These are phyloP conservation scores for Campylorhamphus procurvoides DNA, from an alignment of 2,113 vertebrate genomes.

Conservation along the genomic window DNA sequence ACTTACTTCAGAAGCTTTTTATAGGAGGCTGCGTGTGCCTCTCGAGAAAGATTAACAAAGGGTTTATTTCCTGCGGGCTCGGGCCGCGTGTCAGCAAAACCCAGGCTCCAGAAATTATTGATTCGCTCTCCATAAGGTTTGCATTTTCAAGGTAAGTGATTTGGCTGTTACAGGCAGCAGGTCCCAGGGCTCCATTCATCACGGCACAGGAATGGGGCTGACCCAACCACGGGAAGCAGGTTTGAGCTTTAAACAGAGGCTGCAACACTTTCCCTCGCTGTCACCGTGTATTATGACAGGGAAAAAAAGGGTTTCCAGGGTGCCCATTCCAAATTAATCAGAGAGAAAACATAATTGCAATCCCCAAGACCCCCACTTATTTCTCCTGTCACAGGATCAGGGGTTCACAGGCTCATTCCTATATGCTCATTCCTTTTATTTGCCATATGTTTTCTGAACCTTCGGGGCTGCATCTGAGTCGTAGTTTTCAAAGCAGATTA, in stretches of 20 bases:
- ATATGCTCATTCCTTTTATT: rapidly evolving
- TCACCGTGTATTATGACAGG: rapidly evolving
- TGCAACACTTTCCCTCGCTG: not conserved
- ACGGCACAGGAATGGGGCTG: not conserved
- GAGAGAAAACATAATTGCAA: rapidly evolving
- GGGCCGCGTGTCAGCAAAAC: conserved; percentile 12
- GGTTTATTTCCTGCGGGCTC: not conserved
- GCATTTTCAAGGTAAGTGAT: conserved; percentile 52
- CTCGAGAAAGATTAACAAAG: conserved; percentile 61
- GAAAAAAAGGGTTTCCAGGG: not conserved
- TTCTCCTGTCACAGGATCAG: not conserved
- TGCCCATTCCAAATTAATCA: not conserved
- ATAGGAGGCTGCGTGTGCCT: conserved; percentile 7
- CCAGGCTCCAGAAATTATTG: conserved; percentile 51
- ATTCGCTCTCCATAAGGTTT: conserved; percentile 52
- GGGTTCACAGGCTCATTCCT: not conserved
- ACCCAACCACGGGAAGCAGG: not conserved
- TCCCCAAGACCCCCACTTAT: rapidly evolving
- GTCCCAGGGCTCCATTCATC: conserved; percentile 29
- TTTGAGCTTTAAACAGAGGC: not conserved
- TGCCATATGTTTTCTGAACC: not conserved
- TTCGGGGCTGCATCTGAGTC: not conserved
- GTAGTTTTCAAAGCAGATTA: not conserved
- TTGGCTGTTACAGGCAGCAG: not conserved
- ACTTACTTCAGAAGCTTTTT: conserved; percentile 37